Conservation (phyloP, 2,888 invertebrate species). For the Drosophila neonasuta region DNA sequence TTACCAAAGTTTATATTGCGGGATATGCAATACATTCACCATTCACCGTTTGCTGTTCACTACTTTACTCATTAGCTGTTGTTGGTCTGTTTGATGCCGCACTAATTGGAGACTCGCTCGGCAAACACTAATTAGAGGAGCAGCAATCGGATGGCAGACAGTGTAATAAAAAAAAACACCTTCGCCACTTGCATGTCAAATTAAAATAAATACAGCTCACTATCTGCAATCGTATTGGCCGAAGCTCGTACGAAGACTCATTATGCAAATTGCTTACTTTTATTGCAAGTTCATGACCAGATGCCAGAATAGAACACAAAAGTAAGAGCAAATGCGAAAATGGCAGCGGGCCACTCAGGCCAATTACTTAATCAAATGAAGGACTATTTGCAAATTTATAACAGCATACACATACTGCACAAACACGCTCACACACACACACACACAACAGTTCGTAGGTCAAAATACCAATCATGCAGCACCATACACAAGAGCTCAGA, state of each 20-base stretch:
- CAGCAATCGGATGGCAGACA: conserved; percentile 8
- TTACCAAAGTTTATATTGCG: neutral
- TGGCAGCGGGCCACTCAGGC: conserved; percentile 2
- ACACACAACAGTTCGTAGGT: conserved; percentile 28
- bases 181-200: conserved; percentile 15
- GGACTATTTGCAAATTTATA: conserved; percentile 53
- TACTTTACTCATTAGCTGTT: conserved; percentile 11
- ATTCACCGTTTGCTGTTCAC: neutral
- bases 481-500: conserved; percentile 10
- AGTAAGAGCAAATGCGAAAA: conserved; percentile 7
- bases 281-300: conserved; percentile 10
- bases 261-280: conserved; percentile 46
- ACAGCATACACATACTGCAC: conserved; percentile 14
- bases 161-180: conserved; percentile 13
- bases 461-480: conserved; percentile 30
- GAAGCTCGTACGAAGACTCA: conserved; percentile 17
- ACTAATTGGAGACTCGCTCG: conserved; percentile 20
- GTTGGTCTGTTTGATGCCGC: neutral
- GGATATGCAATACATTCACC: conserved; percentile 7
- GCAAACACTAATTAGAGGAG: conserved; percentile 15
- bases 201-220: conserved; percentile 12
- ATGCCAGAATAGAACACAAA: conserved; percentile 10
- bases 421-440: too few species aligned
- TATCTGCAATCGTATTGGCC: neutral
- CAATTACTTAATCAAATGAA: conserved; percentile 59